These are phyloP conservation scores for Gallinago solitaria DNA, from an alignment of 2,797 vertebrate species.

Conservation along the genomic window DNA sequence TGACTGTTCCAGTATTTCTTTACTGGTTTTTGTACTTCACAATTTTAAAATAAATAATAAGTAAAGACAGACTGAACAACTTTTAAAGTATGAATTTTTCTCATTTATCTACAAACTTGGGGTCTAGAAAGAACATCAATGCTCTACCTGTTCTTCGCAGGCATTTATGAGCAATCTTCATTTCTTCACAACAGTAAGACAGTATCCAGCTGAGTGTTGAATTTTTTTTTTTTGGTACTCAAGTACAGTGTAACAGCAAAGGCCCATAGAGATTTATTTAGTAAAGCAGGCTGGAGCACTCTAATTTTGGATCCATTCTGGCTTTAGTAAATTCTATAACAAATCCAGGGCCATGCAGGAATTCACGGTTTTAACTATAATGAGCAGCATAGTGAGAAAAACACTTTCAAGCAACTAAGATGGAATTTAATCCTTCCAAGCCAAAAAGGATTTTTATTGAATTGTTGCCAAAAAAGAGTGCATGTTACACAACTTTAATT, in stretches of 20 bases:
- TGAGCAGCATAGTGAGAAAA: neutral
- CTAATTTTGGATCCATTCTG: neutral
- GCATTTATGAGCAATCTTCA: neutral
- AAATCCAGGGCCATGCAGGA: neutral
- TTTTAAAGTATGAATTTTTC: neutral
- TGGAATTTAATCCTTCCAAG: slow-evolving; percentile 11
- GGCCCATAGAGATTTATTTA: neutral
- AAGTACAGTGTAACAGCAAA: neutral
- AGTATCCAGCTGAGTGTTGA: neutral
- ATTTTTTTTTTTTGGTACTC: neutral
- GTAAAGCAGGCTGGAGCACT: neutral
- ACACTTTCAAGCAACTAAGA: neutral
- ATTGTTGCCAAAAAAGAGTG: neutral
- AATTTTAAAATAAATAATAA: neutral
- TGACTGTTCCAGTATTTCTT: neutral
- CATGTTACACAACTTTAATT: slow-evolving; percentile 8
- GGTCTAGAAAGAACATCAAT: neutral
- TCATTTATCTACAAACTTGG: neutral
- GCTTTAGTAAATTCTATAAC: neutral
- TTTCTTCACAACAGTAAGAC: neutral
- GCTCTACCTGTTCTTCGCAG: neutral
- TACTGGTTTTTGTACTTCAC: neutral
- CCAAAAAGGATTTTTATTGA: slow-evolving; percentile 7
- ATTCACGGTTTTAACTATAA: neutral
- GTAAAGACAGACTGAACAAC: neutral